These are phyloP conservation scores for Stegastes partitus DNA, from an alignment of 2,113 vertebrate genomes.

Conservation along the genomic window DNA sequence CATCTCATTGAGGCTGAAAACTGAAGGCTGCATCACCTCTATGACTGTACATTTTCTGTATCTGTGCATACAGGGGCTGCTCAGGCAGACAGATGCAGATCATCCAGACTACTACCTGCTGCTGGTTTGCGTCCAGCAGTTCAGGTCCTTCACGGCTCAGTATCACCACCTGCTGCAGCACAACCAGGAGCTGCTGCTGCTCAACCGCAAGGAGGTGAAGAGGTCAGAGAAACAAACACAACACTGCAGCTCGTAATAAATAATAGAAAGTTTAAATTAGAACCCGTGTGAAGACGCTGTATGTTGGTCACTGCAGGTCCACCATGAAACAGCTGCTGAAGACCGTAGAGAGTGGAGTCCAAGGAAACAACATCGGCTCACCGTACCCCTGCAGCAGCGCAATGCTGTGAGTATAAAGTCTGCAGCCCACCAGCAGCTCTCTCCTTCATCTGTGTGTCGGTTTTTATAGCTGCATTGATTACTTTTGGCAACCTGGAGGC, in stretches of 20 bases:
- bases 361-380: conserved; percentile 84
- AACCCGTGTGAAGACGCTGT: not conserved
- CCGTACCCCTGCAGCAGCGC: conserved; percentile 69
- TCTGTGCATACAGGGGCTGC: conserved; percentile 84
- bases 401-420: conserved; percentile 70
- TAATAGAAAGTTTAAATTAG: not conserved
- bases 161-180: conserved; percentile 93
- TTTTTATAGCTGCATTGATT: not conserved
- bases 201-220: conserved; percentile 92
- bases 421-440: not conserved
- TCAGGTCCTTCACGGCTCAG: conserved; percentile 92
- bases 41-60: not conserved
- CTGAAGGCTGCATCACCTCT: too few relatives aligned
- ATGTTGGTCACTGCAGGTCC: conserved; percentile 81
- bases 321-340: conserved; percentile 92
- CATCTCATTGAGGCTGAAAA: too few relatives aligned
- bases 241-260: not conserved
- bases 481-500: not conserved
- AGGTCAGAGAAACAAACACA: conserved; percentile 81
- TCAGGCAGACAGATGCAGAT: conserved; percentile 94
- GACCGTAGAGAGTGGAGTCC: conserved; percentile 86
- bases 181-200: conserved; percentile 94
- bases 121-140: conserved; percentile 94
- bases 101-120: conserved; percentile 97
- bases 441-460: not conserved